phyloP scores from a whole-genome alignment of 2,797 vertebrate genomes.

The Peromyscus eremicus region DNA sequence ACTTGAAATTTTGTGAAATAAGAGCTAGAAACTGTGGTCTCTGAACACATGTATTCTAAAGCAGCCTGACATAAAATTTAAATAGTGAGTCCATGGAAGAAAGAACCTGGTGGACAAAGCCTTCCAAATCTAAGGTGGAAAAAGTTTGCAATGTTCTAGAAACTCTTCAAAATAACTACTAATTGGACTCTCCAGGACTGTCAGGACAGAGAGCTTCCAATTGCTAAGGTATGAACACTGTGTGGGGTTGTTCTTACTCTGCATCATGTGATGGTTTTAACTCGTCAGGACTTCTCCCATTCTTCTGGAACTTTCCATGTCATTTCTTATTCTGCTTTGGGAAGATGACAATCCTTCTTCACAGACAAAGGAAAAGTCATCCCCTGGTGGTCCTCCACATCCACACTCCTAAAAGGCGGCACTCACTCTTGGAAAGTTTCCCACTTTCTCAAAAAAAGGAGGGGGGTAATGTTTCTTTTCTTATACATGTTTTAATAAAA shows the following conservation, averaged over 20 bases:
- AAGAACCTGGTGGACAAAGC: neutral
- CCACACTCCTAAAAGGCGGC: neutral
- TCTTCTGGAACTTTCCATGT: neutral
- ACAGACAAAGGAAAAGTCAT: neutral
- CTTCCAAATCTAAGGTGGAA: neutral
- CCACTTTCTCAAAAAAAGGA: conserved; percentile 29
- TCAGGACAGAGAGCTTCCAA: accelerated
- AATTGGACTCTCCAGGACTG: neutral
- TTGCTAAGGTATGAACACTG: neutral
- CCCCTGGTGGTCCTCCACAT: neutral
- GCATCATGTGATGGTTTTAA: neutral
- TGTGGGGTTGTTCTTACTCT: neutral
- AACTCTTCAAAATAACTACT: conserved; percentile 34
- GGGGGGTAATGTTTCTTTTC: too few species aligned
- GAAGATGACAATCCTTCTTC: neutral
- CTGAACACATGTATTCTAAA: conserved; percentile 43
- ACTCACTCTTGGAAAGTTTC: neutral
- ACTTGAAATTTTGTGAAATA: conserved; percentile 26
- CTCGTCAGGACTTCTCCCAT: neutral
- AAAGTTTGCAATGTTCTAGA: neutral
- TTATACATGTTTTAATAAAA: conserved; percentile 23
- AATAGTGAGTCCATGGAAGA: conserved; percentile 3
- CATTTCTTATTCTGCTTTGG: neutral
- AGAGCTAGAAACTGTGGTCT: conserved; percentile 44
- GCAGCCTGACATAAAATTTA: conserved; percentile 8